Base-by-base conservation (phyloP, 2,113 vertebrate species). In the Tetrao urogallus region DNA sequence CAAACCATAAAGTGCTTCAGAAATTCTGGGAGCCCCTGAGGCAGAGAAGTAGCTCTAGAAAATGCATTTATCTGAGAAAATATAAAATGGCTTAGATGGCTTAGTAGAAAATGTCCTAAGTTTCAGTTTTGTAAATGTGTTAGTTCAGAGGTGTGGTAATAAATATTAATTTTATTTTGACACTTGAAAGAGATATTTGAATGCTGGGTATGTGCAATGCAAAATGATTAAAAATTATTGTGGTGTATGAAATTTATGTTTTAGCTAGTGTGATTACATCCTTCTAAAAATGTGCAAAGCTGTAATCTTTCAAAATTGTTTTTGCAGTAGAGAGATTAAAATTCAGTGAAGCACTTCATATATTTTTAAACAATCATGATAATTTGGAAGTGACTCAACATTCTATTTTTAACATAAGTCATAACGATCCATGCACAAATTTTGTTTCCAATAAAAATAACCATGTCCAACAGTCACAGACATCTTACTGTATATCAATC, bases 91-190 rank as follows among this genome's bases (percentile, higher is more conserved):
- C 63, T 93, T 87, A 94, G 63, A 87, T 32, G 43, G 61, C 79
- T 94, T 90, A 86, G 60, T 52, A 70, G 72, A 92, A 95, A 93
- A 92, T 65, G 50, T 87, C 81, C 91, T 34, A 15, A 83, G 82
- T 45, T 54, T 93, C 52, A 66, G 66, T 89, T 94, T 92, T 94
- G 80, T 42, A 92, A 92, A 79, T 89, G 82, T 94, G 92, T 71
- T 97, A 76, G 94, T 96, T 98, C 88, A 96, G 97, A 96, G 96
- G 87, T 97, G 89, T 95, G 89, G 96, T 95, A 95, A 97, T 97
- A 98, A 97, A 96, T 97, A 97, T 97, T 97, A 98, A 98, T 98
- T 97, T 94, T 97, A 97, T 97, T 98, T 97, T 98, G 98, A 98
- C 98, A 97, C 96, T 97, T 96, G 91, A 96, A 97, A 95, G 82